A percentile compares a stretch with the other conserved stretches of the same genome.
These are phyloP conservation scores for Asarcornis scutulata DNA, from an alignment of 2,113 vertebrate genomes.

Conservation along the genomic window DNA sequence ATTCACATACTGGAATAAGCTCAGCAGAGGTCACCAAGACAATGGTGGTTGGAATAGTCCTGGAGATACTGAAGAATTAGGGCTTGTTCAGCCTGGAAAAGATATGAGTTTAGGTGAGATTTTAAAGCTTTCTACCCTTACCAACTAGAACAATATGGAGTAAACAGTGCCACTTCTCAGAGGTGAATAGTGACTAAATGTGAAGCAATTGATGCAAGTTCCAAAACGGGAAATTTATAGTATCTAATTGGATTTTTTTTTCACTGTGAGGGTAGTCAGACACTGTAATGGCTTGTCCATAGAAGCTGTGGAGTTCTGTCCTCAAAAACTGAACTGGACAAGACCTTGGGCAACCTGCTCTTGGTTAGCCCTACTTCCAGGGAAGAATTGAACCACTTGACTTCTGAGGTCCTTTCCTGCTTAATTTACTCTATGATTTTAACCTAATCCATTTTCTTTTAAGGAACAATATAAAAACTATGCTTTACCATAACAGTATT, in stretches of 20 bases:
- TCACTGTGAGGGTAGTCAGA: neutral
- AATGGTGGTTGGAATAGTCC: neutral
- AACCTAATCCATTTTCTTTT: neutral
- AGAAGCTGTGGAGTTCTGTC: neutral
- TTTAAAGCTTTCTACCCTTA: neutral
- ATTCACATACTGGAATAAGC: neutral
- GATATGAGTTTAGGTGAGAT: neutral
- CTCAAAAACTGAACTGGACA: neutral
- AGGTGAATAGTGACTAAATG: neutral
- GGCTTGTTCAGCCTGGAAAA: neutral
- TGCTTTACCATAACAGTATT: neutral
- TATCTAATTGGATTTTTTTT: neutral
- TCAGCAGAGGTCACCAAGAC: neutral
- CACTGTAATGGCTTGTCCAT: no score
- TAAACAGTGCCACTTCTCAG: neutral
- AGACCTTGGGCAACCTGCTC: neutral
- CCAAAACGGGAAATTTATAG: neutral
- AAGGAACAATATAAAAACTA: neutral
- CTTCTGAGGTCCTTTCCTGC: neutral
- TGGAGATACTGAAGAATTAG: neutral
- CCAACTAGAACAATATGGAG: neutral
- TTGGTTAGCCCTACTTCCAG: neutral
- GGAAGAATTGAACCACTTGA: neutral
- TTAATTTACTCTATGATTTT: neutral
- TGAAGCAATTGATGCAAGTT: neutral